phyloP scores from a whole-genome alignment of 2,797 vertebrate genomes.

The Cichlasoma orientale region DNA sequence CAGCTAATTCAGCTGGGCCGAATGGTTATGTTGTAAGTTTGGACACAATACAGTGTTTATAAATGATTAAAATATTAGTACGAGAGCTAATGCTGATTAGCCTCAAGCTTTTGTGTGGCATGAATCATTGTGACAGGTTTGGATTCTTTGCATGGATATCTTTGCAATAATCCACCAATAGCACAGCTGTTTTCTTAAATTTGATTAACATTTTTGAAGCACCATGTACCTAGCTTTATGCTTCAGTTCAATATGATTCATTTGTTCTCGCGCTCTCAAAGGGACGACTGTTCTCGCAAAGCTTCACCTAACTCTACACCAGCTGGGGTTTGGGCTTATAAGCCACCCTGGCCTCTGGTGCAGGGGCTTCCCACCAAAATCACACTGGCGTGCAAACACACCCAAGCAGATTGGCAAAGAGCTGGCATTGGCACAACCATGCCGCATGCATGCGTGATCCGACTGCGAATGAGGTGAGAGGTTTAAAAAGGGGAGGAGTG shows the following conservation, averaged over 20 bases:
- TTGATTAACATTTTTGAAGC: constrained; percentile 23
- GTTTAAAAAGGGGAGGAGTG: constrained; percentile 67
- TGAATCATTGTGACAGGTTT: not conserved
- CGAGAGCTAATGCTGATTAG: too few relatives aligned
- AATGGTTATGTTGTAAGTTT: not conserved
- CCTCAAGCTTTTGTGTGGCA: too few relatives aligned
- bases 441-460: constrained; percentile 83
- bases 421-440: constrained; percentile 82
- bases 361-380: constrained; percentile 63
- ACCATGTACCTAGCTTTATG: not conserved
- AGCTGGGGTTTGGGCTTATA: constrained; percentile 31
- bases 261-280: constrained; percentile 49
- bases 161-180: not conserved
- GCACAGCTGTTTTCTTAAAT: not conserved
- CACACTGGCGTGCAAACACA: constrained; percentile 68
- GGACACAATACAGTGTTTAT: too few relatives aligned
- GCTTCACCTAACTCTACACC: constrained; percentile 67
- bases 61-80: too few relatives aligned
- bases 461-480: constrained; percentile 78
- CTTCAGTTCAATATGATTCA: constrained; percentile 33
- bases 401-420: constrained; percentile 78
- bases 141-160: not conserved
- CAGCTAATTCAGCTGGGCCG: not conserved
- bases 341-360: constrained; percentile 37
- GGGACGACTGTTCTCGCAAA: constrained; percentile 47